Percentiles rank a stretch among this genome's conserved stretches.
Evolutionary conservation across 2,888 invertebrate species (phyloP).

Genomic region (Latheticus oryzae): DNA sequence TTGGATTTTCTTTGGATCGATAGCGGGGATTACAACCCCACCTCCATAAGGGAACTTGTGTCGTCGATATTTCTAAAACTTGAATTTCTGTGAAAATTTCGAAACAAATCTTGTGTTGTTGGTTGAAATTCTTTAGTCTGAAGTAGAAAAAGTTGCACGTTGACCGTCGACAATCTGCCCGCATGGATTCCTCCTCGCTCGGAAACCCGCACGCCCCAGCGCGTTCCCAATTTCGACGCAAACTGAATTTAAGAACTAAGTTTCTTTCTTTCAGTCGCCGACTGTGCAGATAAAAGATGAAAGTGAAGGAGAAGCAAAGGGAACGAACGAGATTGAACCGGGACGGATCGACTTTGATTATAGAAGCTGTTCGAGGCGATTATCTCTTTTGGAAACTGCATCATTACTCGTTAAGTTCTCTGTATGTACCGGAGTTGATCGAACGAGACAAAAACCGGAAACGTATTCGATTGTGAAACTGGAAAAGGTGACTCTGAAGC

Average conservation of each 20-base stretch:
- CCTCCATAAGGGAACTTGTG: too few relatives aligned
- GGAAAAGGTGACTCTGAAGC: slow-evolving; percentile 43
- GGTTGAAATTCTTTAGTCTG: slow-evolving; percentile 19
- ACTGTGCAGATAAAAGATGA: slow-evolving; percentile 54
- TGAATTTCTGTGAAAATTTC: too few relatives aligned
- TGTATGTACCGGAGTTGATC: slow-evolving; percentile 41
- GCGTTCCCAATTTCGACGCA: slow-evolving; percentile 61
- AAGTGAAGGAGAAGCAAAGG: slow-evolving; percentile 50
- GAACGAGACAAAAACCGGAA: slow-evolving; percentile 40
- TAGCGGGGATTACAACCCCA: too few relatives aligned
- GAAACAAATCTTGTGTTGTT: too few relatives aligned
- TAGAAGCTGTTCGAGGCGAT: slow-evolving; percentile 56
- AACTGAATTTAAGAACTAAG: slow-evolving; percentile 63
- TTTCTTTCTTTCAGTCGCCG: slow-evolving; percentile 54
- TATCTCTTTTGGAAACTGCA: slow-evolving; percentile 50
- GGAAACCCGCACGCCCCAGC: slow-evolving; percentile 55
- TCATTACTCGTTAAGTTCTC: slow-evolving; percentile 53
- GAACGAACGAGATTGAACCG: slow-evolving; percentile 44
- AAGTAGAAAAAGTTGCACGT: slow-evolving; percentile 39
- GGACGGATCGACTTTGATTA: slow-evolving; percentile 55
- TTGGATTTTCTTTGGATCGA: too few relatives aligned
- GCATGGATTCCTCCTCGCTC: slow-evolving; percentile 56
- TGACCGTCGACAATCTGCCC: slow-evolving; percentile 59
- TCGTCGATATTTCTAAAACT: too few relatives aligned
- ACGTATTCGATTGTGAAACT: slow-evolving; percentile 36